Evolutionary conservation across 2,113 vertebrate species (phyloP).

Genomic region (Zapus hudsonius): DNA sequence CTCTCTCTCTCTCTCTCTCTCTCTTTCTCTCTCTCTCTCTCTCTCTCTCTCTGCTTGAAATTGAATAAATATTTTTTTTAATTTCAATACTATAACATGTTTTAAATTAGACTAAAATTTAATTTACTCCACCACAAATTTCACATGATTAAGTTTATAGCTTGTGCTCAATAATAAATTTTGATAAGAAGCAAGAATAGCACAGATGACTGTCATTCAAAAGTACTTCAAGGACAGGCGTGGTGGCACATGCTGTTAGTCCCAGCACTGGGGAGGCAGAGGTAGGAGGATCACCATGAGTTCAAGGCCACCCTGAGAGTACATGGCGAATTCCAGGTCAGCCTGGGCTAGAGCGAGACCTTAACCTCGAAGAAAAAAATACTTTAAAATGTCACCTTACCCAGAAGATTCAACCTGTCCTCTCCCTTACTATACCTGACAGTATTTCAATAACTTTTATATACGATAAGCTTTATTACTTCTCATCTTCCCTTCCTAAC

Average conservation of each 20-base stretch:
- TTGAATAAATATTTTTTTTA: no score
- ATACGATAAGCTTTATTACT: conserved; percentile 41
- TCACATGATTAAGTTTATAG: conserved; percentile 68
- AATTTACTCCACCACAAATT: conserved; percentile 66
- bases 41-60: no score
- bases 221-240: conserved; percentile 64
- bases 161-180: conserved; percentile 76
- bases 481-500: conserved; percentile 50
- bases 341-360: no score
- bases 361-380: no score
- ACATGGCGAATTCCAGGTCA: no score
- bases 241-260: no score
- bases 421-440: conserved; percentile 47
- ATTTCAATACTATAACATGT: conserved; percentile 60
- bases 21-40: no score
- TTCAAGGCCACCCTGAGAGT: no score
- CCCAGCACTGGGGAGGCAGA: no score
- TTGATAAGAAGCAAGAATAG: conserved; percentile 76
- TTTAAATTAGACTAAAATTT: conserved; percentile 72
- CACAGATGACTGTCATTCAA: conserved; percentile 73
- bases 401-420: conserved; percentile 59
- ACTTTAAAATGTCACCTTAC: conserved; percentile 74
- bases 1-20: no score
- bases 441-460: conserved; percentile 29
- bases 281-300: no score